phyloP scores from a whole-genome alignment of 2,113 vertebrate species.

The Xiphophorus maculatus region DNA sequence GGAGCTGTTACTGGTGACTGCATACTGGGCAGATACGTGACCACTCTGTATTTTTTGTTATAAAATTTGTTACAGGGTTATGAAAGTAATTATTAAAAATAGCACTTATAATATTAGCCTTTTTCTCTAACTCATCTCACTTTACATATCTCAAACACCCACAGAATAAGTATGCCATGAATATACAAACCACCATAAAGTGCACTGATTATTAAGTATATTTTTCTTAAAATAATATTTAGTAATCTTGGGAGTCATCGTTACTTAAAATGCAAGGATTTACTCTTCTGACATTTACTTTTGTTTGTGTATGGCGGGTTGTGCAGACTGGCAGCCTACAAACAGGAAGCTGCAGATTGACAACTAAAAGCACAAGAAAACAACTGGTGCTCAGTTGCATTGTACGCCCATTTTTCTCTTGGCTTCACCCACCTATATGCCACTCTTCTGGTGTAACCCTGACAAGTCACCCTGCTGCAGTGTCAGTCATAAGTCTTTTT shows the following conservation, averaged over 20 bases:
- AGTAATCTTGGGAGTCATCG: neutral
- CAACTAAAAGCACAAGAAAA: slow-evolving; percentile 19
- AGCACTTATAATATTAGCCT: too few relatives aligned
- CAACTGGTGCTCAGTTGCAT: slow-evolving; percentile 16
- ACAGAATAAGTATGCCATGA: too few relatives aligned
- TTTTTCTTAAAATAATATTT: neutral
- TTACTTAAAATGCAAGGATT: neutral
- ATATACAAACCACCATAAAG: neutral
- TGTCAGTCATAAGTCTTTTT: slow-evolving; percentile 69
- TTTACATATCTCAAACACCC: too few relatives aligned
- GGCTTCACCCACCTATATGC: slow-evolving; percentile 55
- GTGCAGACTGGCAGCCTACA: slow-evolving; percentile 20
- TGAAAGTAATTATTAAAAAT: too few relatives aligned
- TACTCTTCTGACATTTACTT: slow-evolving; percentile 11
- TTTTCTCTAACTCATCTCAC: too few relatives aligned
- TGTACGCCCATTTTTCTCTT: slow-evolving; percentile 25
- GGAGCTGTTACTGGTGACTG: too few relatives aligned
- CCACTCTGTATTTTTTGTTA: too few relatives aligned
- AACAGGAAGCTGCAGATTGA: slow-evolving; percentile 32
- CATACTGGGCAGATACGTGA: too few relatives aligned
- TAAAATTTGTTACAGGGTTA: too few relatives aligned
- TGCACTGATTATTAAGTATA: neutral
- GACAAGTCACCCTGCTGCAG: slow-evolving; percentile 60
- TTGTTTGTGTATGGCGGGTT: neutral
- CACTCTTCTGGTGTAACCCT: slow-evolving; percentile 57